These are phyloP conservation scores for Corythaeola cristata DNA, from an alignment of 2,113 vertebrate species.

Conservation along the genomic window DNA sequence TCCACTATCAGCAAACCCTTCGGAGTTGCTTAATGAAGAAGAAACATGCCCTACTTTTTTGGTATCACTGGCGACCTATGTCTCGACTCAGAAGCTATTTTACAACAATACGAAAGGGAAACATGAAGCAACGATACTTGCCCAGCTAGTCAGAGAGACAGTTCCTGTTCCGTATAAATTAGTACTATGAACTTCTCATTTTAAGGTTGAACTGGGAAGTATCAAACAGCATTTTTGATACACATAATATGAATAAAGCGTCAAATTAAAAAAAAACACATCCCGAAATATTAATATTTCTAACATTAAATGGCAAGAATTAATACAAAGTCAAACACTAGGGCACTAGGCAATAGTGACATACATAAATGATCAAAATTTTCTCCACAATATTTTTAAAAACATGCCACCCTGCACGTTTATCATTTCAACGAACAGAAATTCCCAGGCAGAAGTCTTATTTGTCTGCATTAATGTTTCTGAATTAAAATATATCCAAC, in stretches of 20 bases:
- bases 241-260: rapidly evolving
- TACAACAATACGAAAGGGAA: background rate
- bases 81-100: background rate
- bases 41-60: background rate
- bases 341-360: background rate
- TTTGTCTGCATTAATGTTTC: background rate
- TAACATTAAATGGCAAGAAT: too few species aligned
- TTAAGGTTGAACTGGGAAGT: background rate
- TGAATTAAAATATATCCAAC: background rate
- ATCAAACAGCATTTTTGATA: background rate
- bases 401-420: background rate
- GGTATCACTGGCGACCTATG: background rate
- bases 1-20: background rate
- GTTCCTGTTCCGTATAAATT: background rate
- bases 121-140: background rate
- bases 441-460: background rate
- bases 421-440: background rate
- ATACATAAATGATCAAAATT: background rate
- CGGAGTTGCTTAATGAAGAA: background rate
- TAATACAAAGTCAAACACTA: too few species aligned
- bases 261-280: background rate
- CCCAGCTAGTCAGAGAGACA: background rate
- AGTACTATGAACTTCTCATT: background rate
- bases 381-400: background rate
- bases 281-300: too few species aligned